These are phyloP conservation scores for Sebastes vulpes DNA, from an alignment of 2,797 vertebrate species.

Conservation along the genomic window DNA sequence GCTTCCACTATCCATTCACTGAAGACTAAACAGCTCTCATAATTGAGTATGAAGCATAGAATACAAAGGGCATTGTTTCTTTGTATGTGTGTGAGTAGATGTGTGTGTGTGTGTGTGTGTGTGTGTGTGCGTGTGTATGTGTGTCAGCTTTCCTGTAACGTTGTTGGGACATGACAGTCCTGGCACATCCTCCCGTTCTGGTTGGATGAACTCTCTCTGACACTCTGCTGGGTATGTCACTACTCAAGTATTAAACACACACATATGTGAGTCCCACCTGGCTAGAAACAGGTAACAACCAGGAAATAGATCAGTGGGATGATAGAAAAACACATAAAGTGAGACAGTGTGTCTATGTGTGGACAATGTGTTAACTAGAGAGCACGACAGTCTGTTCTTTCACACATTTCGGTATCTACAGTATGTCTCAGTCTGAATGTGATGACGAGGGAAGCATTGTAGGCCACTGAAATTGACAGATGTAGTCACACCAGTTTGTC, in stretches of 20 bases:
- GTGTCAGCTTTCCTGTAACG: constrained; percentile 78
- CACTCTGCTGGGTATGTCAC: constrained; percentile 86
- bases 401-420: neutral
- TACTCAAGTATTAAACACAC: constrained; percentile 68
- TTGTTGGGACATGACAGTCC: constrained; percentile 91
- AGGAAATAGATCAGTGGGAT: constrained; percentile 54
- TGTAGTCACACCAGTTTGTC: constrained; percentile 62
- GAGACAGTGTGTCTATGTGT: constrained; percentile 35
- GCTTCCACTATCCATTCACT: neutral
- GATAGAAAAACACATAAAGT: constrained; percentile 50
- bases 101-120: constrained; percentile 25
- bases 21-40: constrained; percentile 4
- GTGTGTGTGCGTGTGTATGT: constrained; percentile 25
- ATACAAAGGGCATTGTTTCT: constrained; percentile 65
- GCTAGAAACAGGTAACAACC: constrained; percentile 47
- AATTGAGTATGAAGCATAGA: constrained; percentile 7
- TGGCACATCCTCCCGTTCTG: constrained; percentile 86
- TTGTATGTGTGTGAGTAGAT: neutral
- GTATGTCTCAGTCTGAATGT: constrained; percentile 1
- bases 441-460: neutral
- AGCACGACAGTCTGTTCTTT: neutral
- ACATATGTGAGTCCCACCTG: constrained; percentile 35
- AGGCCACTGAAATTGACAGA: constrained; percentile 31
- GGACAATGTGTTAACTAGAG: neutral
- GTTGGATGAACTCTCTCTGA: constrained; percentile 94